A percentile compares a stretch with the other conserved stretches of the same genome.
Conservation (phyloP, 1,140 invertebrate species). For the Oreohelix idahoensis region DNA sequence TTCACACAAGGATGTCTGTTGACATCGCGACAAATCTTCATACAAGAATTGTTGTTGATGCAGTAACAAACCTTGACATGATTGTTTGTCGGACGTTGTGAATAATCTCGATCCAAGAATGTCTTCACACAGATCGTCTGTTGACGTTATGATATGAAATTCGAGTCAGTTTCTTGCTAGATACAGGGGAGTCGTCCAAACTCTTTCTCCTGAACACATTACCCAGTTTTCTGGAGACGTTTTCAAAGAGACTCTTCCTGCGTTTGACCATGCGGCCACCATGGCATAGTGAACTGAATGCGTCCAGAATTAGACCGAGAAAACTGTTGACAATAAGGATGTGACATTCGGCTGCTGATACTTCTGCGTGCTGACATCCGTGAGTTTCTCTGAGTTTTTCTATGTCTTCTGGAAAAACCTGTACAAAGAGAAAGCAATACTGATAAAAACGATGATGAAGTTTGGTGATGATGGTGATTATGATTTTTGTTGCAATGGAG, state of each 20-base stretch:
- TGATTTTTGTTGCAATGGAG: background rate
- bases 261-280: slow-evolving; percentile 79
- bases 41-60: background rate
- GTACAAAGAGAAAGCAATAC: slow-evolving; percentile 41
- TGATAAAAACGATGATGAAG: background rate
- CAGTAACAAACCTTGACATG: background rate
- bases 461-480: background rate
- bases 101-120: background rate
- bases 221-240: slow-evolving; percentile 78
- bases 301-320: slow-evolving; percentile 80
- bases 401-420: slow-evolving; percentile 83
- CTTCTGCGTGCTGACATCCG: slow-evolving; percentile 87
- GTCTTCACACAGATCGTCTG: slow-evolving; percentile 37
- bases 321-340: slow-evolving; percentile 84
- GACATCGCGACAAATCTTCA: background rate
- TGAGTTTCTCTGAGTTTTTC: slow-evolving; percentile 82
- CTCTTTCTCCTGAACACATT: slow-evolving; percentile 46
- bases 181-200: slow-evolving; percentile 29
- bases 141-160: slow-evolving; percentile 18
- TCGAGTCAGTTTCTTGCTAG: slow-evolving; percentile 22
- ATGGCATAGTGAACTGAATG: slow-evolving; percentile 80
- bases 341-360: slow-evolving; percentile 86
- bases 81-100: background rate
- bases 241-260: slow-evolving; percentile 83
- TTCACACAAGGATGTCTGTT: background rate